Evolutionary conservation across 2,797 vertebrate species (phyloP).

Genomic region (Neopelma chrysocephalum): DNA sequence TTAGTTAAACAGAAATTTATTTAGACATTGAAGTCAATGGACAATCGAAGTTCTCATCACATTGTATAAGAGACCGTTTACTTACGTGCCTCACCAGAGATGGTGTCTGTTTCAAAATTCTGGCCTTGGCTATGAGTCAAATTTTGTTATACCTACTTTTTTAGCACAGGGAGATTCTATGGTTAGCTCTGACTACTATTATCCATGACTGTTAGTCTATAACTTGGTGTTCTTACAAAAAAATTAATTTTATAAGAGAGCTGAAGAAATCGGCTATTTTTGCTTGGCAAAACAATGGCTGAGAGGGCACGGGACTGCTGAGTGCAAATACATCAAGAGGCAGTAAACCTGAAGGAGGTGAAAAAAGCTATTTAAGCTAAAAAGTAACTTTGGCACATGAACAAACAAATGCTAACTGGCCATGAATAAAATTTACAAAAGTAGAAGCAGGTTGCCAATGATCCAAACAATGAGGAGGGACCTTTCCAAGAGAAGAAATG

Average conservation of each 20-base stretch:
- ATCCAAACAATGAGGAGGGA: not conserved
- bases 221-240: not conserved
- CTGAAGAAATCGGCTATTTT: not conserved
- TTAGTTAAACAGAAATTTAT: not conserved
- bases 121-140: not conserved
- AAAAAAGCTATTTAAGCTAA: slow-evolving; percentile 14
- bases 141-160: not conserved
- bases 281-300: not conserved
- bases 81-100: not conserved
- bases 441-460: not conserved
- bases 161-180: not conserved
- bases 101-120: not conserved
- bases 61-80: not conserved
- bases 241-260: not conserved
- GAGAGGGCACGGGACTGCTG: not conserved
- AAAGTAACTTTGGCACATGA: slow-evolving; percentile 25
- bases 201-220: not conserved
- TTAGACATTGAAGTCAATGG: not conserved
- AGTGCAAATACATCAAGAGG: slow-evolving; percentile 9
- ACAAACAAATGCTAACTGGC: slow-evolving; percentile 10
- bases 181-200: not conserved
- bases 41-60: not conserved
- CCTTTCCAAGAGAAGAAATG: not conserved
- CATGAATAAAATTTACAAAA: slow-evolving; percentile 37
- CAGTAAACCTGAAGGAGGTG: slow-evolving; percentile 22